Conservation (phyloP, 1,140 invertebrate genomes). For the Hypsibius dujardini region DNA sequence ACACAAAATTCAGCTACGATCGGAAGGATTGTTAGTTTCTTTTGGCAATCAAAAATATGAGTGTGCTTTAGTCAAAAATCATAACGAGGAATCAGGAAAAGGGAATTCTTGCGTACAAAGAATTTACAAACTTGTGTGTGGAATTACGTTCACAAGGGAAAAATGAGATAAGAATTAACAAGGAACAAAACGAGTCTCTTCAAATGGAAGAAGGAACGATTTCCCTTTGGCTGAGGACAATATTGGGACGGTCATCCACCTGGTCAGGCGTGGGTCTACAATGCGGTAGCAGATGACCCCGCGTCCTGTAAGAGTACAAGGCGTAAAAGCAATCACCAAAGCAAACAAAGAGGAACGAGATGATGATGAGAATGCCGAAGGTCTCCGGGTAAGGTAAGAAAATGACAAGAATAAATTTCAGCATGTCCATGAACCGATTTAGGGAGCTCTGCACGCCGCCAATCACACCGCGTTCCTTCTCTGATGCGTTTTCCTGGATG, state of each 20-base stretch:
- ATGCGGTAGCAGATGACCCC: no score
- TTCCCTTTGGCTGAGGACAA: not conserved
- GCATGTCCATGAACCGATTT: conserved; percentile 37
- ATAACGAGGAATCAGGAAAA: no score
- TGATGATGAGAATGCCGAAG: conserved; percentile 35
- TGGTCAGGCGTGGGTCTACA: not conserved
- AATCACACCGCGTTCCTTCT: conserved; percentile 38
- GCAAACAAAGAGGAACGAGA: conserved; percentile 35
- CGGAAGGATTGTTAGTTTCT: no score
- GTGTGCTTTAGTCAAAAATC: no score
- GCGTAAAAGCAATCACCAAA: conserved; percentile 24
- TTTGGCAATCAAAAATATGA: no score
- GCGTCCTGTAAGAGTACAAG: no score
- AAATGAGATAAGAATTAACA: not conserved
- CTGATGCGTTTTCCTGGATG: conserved; percentile 39
- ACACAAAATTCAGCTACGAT: no score
- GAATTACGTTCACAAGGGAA: no score
- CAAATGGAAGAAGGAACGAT: not conserved
- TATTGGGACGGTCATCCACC: not conserved
- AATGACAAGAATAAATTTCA: conserved; percentile 40
- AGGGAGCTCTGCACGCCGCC: conserved; percentile 41
- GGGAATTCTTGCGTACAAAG: no score
- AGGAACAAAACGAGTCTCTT: not conserved
- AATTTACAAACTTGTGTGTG: no score
- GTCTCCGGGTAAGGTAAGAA: conserved; percentile 31